Conservation (phyloP, 1,140 invertebrate genomes). For the Stegodyphus mimosarum region DNA sequence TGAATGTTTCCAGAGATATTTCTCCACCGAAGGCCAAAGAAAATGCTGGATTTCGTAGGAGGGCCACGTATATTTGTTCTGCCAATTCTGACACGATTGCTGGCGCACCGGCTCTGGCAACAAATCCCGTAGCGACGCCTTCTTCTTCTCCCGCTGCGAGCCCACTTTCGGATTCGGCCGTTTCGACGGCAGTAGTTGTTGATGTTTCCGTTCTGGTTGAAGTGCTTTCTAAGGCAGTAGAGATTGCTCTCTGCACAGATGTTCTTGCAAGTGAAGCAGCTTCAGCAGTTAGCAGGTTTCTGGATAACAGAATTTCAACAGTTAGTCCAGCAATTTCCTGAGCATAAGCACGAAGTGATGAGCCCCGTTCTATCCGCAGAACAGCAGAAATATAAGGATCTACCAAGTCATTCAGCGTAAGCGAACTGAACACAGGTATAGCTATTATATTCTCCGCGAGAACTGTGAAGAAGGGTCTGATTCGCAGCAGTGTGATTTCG, state of each 20-base stretch:
- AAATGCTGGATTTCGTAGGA: not conserved
- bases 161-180: not conserved
- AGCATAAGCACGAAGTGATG: not conserved
- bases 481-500: not conserved
- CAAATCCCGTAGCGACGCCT: not conserved
- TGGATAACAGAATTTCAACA: not conserved
- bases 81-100: not conserved
- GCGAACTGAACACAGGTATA: not conserved
- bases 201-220: not conserved
- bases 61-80: not conserved
- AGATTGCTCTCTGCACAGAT: not conserved
- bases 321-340: not conserved
- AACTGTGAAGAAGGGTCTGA: not conserved
- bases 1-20: not conserved
- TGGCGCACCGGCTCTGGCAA: not conserved
- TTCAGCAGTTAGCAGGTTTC: not conserved
- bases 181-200: not conserved
- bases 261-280: not conserved
- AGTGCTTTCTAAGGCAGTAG: not conserved
- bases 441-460: not conserved
- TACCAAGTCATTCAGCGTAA: not conserved
- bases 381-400: not conserved
- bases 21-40: not conserved
- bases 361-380: not conserved
- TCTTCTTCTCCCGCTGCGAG: not conserved